Evolutionary conservation across 2,113 vertebrate species (phyloP), one percentile per base, ranked within the genome.

Genomic region (Pongo pygmaeus): DNA sequence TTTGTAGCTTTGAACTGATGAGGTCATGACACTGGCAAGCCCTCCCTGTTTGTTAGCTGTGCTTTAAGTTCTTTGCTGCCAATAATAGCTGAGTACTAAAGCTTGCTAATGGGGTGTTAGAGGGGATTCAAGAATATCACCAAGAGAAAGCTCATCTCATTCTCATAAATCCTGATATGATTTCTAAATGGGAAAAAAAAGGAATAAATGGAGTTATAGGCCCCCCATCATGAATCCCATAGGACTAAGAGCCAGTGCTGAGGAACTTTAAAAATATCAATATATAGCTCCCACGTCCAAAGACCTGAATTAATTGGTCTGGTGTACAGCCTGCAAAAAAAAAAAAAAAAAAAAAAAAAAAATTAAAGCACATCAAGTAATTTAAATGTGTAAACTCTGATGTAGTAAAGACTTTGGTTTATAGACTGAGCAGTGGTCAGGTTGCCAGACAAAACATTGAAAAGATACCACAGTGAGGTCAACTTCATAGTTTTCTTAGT

Each of bases 1-100:
- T 88, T 57, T 81, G 64, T 92, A 92, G 30, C 84, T 84, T 85
- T 80, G 59, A 93, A 72, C 17, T 79, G 67, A 80, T 89, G 81
- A 89, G 77, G 40, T 59, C 10, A 11, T 55, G 32, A 59, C 91
- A 64, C 57, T 72, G 55, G 55, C 69, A 57, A 74, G 46, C 81
- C 40, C 52, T 94, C 11, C 74, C 84, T 64, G 40, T 3, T 61
- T 90, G 12, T 86, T 88, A 95, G 46, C 46, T 38, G 16, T 20
- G 43, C 84, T 91, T 90, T 17, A 64, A 22, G 30, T 55, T 74
- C 40, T 74, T 87, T 59, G 69, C 43, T 83, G 13, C 17, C 93
- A 55, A 81, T 88, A 84, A 83, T 85, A 78, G 46, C 50, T 78
- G 13, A 96, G 35, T n/a, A 75, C 35, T 55, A 77, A 85, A 40